Percentiles rank a stretch among this genome's conserved stretches.
These are phyloP conservation scores for Diloba caeruleocephala DNA, from an alignment of 2,888 invertebrate genomes.

Conservation along the genomic window DNA sequence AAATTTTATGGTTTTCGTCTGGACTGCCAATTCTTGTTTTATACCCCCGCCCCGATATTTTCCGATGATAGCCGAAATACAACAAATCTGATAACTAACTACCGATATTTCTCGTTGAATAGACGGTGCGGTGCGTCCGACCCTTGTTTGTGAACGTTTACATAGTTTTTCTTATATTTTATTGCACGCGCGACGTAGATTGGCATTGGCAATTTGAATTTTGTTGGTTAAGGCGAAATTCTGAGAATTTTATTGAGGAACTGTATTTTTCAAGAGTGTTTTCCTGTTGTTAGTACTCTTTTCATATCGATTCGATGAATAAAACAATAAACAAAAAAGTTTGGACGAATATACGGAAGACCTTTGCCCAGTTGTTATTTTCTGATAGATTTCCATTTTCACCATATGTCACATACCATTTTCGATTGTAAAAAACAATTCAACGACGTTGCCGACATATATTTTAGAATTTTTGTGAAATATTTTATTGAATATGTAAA, in stretches of 20 bases:
- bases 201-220: constrained; percentile 50
- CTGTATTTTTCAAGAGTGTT: constrained; percentile 7
- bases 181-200: constrained; percentile 40
- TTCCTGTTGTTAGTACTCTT: constrained; percentile 20
- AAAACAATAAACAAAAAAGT: no score
- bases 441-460: no score
- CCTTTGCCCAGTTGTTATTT: no score
- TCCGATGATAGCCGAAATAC: constrained; percentile 57
- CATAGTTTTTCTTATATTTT: constrained; percentile 45
- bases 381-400: no score
- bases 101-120: constrained; percentile 53
- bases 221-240: constrained; percentile 16
- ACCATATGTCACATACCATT: no score
- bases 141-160: constrained; percentile 44
- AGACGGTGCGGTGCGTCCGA: constrained; percentile 27
- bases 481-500: no score
- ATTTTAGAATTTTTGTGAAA: no score
- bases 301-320: no score
- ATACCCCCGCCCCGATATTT: constrained; percentile 53
- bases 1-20: constrained; percentile 70
- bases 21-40: constrained; percentile 64
- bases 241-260: constrained; percentile 3
- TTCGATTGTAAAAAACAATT: no score
- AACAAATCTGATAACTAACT: constrained; percentile 69
- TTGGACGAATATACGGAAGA: no score